These are phyloP conservation scores for Drosophila austrosaltans DNA, from an alignment of 2,888 invertebrate genomes.

Conservation along the genomic window DNA sequence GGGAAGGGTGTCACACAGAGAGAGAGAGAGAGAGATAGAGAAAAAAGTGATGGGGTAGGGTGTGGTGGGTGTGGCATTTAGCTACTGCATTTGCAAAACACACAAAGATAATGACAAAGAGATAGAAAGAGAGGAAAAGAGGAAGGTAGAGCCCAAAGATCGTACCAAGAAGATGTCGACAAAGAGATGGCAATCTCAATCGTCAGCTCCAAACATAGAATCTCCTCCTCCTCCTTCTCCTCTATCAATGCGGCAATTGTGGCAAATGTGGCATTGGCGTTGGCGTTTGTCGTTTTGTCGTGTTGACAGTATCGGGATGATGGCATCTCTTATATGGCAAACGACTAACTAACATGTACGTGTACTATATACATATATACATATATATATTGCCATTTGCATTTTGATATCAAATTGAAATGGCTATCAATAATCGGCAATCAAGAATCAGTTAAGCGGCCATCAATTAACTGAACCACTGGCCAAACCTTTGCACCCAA, in stretches of 20 bases:
- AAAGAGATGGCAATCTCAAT: conserved; percentile 37
- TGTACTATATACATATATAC: neutral
- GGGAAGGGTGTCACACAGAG: conserved; percentile 1
- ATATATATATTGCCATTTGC: conserved; percentile 28
- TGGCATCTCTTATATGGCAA: conserved; percentile 25
- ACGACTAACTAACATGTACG: neutral
- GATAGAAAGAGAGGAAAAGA: neutral
- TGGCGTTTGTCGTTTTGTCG: conserved; percentile 55
- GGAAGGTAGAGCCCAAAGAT: conserved; percentile 1
- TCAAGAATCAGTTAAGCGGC: conserved; percentile 24
- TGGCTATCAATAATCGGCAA: conserved; percentile 13
- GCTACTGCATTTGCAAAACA: neutral
- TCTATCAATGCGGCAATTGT: neutral
- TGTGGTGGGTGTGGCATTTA: conserved; percentile 7
- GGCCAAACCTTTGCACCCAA: conserved; percentile 64
- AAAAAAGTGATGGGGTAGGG: neutral
- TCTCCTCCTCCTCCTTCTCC: conserved; percentile 11
- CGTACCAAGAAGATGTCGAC: conserved; percentile 16
- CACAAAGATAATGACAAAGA: neutral
- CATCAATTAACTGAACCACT: conserved; percentile 49
- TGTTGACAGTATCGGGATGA: conserved; percentile 46
- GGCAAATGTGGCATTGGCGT: conserved; percentile 45
- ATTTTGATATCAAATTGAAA: conserved; percentile 20
- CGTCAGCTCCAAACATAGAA: conserved; percentile 48
- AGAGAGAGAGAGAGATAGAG: neutral